Base-by-base conservation (phyloP, 2,113 vertebrate species). In the Furnarius figulus region DNA sequence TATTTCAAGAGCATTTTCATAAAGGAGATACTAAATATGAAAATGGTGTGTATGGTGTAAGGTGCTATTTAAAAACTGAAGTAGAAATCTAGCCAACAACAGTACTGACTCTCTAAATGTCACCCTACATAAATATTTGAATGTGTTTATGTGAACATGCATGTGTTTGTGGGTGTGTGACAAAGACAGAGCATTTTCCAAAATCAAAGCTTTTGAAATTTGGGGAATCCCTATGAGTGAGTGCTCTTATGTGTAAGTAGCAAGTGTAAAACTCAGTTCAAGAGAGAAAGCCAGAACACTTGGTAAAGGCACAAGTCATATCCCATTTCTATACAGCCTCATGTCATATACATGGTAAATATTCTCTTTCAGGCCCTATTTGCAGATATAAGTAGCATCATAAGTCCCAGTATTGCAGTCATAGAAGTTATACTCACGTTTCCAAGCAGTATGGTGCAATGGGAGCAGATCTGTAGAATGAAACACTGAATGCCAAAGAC, bases 41-140 rank as follows among this genome's bases (percentile, higher is more conserved):
- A 76, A 37, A 19, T 67, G 2, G 2, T 47, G 8, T 85, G 15
- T 61, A 11, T 66, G 12, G 19, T 87, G 25, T 75, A 50, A 12
- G 0, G 4, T 89, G 14, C 28, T 84, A 37, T 78, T 85, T 75
- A 72, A 89, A 84, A 44, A 47, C 31, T 52, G 30, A 70, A 86
- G 55, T 19, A 88, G 65, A 42, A 87, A 86, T 68, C 16, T 53
- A 86, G 47, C 25, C 65, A 78, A 44, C 65, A 92, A 63, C 39
- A 67, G 46, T 44, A 63, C 53, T 19, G 24, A 59, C 25, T 85
- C 11, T 59, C 89, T 63, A 93, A 90, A 72, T 87, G 31, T 67
- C 5, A 14, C 24, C 22, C 9, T 33, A 10, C 63, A 75, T 81
- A 90, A 95, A 78, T 93, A 92, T 93, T 97, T 95, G 49, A 86